Evolutionary conservation across 2,888 invertebrate species (phyloP).

Genomic region (Sicus ferrugineus): DNA sequence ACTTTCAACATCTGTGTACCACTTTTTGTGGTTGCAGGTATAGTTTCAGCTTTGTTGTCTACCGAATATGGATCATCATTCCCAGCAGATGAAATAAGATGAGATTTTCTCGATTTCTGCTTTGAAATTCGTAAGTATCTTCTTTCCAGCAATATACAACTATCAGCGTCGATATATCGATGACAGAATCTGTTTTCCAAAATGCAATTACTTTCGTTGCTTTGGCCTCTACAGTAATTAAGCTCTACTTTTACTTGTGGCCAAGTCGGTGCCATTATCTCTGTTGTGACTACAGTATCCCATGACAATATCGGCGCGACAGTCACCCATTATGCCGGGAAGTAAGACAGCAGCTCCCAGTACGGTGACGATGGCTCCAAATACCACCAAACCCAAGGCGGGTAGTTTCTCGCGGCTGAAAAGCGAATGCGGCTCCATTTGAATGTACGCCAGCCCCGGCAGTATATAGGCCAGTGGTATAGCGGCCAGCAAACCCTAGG

Average conservation of each 20-base stretch:
- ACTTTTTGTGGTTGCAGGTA: too few relatives aligned
- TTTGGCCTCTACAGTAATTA: slow-evolving; percentile 42
- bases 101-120: neutral
- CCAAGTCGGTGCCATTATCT: slow-evolving; percentile 50
- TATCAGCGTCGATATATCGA: neutral
- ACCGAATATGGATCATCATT: neutral
- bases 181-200: neutral
- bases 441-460: slow-evolving; percentile 80
- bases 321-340: slow-evolving; percentile 62
- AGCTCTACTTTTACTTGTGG: slow-evolving; percentile 34
- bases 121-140: neutral
- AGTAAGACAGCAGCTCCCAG: slow-evolving; percentile 61
- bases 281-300: slow-evolving; percentile 60
- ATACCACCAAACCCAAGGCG: slow-evolving; percentile 73
- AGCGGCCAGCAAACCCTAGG: slow-evolving; percentile 81
- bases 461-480: slow-evolving; percentile 84
- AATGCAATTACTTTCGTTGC: slow-evolving; percentile 35
- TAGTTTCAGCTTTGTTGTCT: neutral
- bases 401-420: slow-evolving; percentile 75
- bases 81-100: neutral
- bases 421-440: slow-evolving; percentile 75
- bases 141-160: neutral
- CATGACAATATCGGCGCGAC: slow-evolving; percentile 63
- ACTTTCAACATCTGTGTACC: too few relatives aligned
- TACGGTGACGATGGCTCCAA: slow-evolving; percentile 68